These are phyloP conservation scores for Eupelmus urozonus DNA, from an alignment of 2,888 invertebrate genomes.

Conservation along the genomic window DNA sequence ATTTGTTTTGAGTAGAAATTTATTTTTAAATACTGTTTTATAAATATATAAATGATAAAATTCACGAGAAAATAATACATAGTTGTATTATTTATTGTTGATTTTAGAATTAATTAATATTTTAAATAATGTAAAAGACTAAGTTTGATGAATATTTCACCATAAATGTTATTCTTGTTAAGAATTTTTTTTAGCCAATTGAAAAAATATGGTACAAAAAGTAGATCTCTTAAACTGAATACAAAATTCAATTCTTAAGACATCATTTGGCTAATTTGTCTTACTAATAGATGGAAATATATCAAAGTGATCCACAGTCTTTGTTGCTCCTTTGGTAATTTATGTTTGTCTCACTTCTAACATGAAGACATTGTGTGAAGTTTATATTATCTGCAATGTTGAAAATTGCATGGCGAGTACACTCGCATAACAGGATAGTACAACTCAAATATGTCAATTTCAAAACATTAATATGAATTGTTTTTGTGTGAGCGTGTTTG, in stretches of 20 bases:
- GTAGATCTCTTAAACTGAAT: constrained; percentile 34
- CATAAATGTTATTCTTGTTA: not conserved
- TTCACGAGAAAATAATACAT: no score
- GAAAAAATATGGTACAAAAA: constrained; percentile 38
- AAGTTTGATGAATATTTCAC: not conserved
- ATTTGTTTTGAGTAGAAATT: no score
- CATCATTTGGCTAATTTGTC: constrained; percentile 6
- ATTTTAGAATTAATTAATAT: no score
- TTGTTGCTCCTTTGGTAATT: constrained; percentile 44
- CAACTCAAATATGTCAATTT: constrained; percentile 55
- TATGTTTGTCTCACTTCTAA: constrained; percentile 58
- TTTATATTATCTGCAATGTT: constrained; percentile 50
- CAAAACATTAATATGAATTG: constrained; percentile 51
- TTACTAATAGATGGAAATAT: constrained; percentile 8
- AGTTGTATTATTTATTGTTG: no score
- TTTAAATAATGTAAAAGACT: not conserved
- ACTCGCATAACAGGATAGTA: constrained; percentile 56
- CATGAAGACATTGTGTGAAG: constrained; percentile 48
- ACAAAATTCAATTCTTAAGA: constrained; percentile 19
- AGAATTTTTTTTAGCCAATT: not conserved
- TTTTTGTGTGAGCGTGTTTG: constrained; percentile 51
- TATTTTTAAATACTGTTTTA: no score
- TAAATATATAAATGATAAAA: no score
- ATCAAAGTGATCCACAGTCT: constrained; percentile 53
- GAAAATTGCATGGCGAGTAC: constrained; percentile 57